Evolutionary conservation across 2,797 vertebrate genomes (phyloP), one percentile per base, ranked within the genome.

Genomic region (Rhinophrynus dorsalis): DNA sequence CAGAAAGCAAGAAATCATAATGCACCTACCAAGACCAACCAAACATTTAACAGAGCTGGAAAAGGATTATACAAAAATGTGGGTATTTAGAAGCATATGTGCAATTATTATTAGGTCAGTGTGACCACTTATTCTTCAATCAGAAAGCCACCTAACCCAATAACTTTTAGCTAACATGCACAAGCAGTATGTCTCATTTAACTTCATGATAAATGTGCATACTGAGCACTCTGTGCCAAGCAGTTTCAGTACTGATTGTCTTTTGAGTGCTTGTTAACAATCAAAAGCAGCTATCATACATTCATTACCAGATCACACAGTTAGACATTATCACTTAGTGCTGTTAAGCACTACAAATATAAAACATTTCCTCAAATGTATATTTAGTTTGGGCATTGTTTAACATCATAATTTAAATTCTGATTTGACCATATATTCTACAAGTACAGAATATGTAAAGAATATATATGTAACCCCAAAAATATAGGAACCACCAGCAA

Each of bases 1-100:
- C 30, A 15, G 3, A 44, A 17, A 5, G 2, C 26, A 15, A 6
- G 12, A 32, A 13, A 51, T 27, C 51, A 9, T 29, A 60, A 60
- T 6, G 18, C 26, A n/a, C 12, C 45, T 29, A 35, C 66, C 23
- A 21, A 38, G 23, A 11, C 52, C 24, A 30, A 50, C 47, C 38
- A 57, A 15, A 17, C 33, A 38, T 51, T 59, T 68, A 50, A 0
- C 66, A 7, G 24, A 10, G 54, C 42, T n/a, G 45, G 67, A 17
- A 26, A 12, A 8, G 12, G 65, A 35, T 48, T 58, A 32, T 20
- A 35, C 32, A 58, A 42, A 33, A 35, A 20, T 17, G 5, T 18
- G 11, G 8, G n/a, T 24, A n/a, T n/a, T 35, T 44, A 27, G 12
- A 23, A 27, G 7, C 18, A 20, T 13, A 6, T 1, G 5, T 18